These are phyloP conservation scores for Spheniscus mendiculus DNA, from an alignment of 2,113 vertebrate genomes.

Conservation along the genomic window DNA sequence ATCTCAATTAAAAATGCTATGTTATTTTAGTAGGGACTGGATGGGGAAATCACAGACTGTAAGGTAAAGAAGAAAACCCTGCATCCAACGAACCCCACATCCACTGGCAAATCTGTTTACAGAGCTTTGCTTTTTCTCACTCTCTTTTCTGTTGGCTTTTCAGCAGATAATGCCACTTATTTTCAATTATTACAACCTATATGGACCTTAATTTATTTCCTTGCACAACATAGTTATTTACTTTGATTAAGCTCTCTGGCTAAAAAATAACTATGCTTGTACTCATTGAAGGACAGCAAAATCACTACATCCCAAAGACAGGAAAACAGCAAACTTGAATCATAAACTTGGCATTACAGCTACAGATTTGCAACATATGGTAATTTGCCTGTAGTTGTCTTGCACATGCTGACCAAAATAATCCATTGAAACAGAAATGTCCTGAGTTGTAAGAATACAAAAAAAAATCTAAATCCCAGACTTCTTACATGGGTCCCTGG, in stretches of 20 bases:
- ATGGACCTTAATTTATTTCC: not conserved
- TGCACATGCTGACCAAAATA: constrained; percentile 12
- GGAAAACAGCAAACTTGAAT: constrained; percentile 7
- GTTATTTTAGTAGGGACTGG: not conserved
- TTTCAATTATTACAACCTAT: not conserved
- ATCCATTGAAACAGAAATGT: constrained; percentile 14
- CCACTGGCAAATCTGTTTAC: not conserved
- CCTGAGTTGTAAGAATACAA: not conserved
- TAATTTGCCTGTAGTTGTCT: constrained; percentile 14
- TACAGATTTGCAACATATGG: not conserved
- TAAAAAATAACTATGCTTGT: not conserved
- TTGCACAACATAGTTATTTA: not conserved
- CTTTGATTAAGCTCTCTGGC: not conserved
- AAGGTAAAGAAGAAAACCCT: not conserved
- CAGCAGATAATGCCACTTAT: not conserved
- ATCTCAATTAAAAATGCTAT: not conserved
- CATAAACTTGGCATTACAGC: not conserved
- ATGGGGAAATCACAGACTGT: not conserved
- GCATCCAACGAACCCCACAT: not conserved
- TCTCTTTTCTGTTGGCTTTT: not conserved
- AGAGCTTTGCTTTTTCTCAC: not conserved
- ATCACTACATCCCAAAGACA: not conserved
- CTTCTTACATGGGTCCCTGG: not conserved
- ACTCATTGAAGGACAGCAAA: not conserved
- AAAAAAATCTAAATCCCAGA: not conserved